These are phyloP conservation scores for Aplocera efformata DNA, from an alignment of 2,888 invertebrate species.

Conservation along the genomic window DNA sequence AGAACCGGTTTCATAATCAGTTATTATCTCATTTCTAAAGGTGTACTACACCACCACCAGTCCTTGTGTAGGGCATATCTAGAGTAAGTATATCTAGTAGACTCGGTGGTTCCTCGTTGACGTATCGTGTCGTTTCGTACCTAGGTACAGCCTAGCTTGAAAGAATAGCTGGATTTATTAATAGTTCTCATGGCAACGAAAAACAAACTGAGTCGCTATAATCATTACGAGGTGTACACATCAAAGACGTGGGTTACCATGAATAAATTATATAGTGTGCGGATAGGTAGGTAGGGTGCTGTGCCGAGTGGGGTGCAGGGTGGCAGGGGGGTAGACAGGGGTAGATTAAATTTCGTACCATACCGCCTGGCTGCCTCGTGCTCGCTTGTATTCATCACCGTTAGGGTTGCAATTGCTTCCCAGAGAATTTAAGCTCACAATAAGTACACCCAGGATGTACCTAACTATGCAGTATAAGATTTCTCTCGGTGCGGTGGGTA, in stretches of 20 bases:
- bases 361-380: constrained; percentile 57
- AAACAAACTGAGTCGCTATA: constrained; percentile 47
- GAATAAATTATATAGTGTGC: constrained; percentile 55
- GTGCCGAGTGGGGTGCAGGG: constrained; percentile 33
- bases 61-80: constrained; percentile 42
- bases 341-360: constrained; percentile 76
- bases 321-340: constrained; percentile 64
- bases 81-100: constrained; percentile 35
- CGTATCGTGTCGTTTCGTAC: constrained; percentile 48
- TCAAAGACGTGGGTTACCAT: constrained; percentile 46
- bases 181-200: constrained; percentile 65
- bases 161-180: constrained; percentile 28
- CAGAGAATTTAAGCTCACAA: constrained; percentile 46
- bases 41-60: constrained; percentile 46
- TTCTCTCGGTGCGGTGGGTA: no score
- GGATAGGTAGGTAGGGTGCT: constrained; percentile 35
- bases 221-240: constrained; percentile 34
- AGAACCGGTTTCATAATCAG: constrained; percentile 26
- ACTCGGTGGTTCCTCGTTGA: constrained; percentile 24
- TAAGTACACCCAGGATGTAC: constrained; percentile 17
- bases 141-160: constrained; percentile 45
- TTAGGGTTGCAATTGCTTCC: constrained; percentile 66
- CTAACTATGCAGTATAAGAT: not conserved
- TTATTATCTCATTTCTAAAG: constrained; percentile 51
- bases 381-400: constrained; percentile 69